Base-by-base conservation (phyloP, 92 coral and sea anemone species). In the Virgularia gustaviana region DNA sequence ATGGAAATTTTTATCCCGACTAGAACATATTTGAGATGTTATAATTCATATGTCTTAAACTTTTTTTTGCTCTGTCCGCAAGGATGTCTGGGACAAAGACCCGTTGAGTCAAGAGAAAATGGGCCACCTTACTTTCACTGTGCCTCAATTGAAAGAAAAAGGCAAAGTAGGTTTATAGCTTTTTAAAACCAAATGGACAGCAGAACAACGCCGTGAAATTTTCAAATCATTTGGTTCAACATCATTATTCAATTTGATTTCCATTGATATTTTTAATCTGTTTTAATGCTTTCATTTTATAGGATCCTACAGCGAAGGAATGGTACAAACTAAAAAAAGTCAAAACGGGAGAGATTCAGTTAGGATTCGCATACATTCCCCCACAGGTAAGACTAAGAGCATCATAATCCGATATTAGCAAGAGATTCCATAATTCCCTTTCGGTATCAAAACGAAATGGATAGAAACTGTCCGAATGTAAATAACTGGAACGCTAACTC, bases 1-100 rank as follows among this genome's bases (percentile, higher is more conserved):
- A n/a, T n/a, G n/a, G n/a, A n/a, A n/a, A n/a, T n/a, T n/a, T n/a
- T n/a, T n/a, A n/a, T n/a, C n/a, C n/a, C n/a, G n/a, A n/a, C n/a
- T n/a, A n/a, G n/a, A n/a, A n/a, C n/a, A n/a, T n/a, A n/a, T n/a
- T n/a, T n/a, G n/a, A n/a, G n/a, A n/a, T n/a, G n/a, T n/a, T n/a
- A n/a, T n/a, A n/a, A n/a, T n/a, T n/a, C n/a, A n/a, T n/a, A n/a
- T n/a, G n/a, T n/a, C n/a, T n/a, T n/a, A n/a, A n/a, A n/a, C 12
- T 22, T 53, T n/a, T 53, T 6, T 53, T 53, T 53, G 18, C 10
- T 18, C 54, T 29, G 53, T n/a, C n/a, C n/a, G n/a, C n/a, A n/a
- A 88, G 95, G 90, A 88, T 65, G 90, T 85, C 1, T 88, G 95
- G 95, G 95, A 88, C 70, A 88, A 88, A 67, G 95, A 88, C 57